Conservation (phyloP, 2,888 invertebrate genomes). For the Syritta pipiens region DNA sequence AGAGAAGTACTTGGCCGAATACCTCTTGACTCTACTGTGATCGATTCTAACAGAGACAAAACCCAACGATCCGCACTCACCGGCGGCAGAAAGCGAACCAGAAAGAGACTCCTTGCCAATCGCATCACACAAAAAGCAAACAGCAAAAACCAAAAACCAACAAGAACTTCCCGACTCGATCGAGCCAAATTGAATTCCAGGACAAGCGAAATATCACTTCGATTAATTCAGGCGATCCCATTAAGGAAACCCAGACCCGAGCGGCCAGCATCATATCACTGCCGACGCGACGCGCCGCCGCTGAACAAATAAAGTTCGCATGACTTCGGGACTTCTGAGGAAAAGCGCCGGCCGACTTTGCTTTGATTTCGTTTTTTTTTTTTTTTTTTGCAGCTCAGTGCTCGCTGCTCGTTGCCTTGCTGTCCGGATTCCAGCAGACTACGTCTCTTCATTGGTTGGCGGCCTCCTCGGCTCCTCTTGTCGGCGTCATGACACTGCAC, state of each 20-base stretch:
- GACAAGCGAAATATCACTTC: constrained; percentile 80
- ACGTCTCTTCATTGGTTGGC: no score
- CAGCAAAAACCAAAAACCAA: constrained; percentile 40
- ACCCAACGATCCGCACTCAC: constrained; percentile 44
- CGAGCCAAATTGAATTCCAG: constrained; percentile 78
- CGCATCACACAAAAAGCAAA: no score
- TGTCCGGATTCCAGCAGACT: no score
- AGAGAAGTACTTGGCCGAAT: no score
- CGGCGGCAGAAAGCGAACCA: constrained; percentile 15
- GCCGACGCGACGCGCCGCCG: constrained; percentile 13
- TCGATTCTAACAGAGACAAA: constrained; percentile 33
- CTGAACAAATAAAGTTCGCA: constrained; percentile 76
- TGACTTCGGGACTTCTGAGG: constrained; percentile 69
- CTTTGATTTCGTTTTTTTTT: constrained; percentile 7
- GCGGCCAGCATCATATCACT: constrained; percentile 38
- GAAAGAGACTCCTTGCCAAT: neutral
- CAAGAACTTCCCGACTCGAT: constrained; percentile 51
- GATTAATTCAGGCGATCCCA: constrained; percentile 78
- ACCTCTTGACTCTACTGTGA: no score
- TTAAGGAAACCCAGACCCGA: constrained; percentile 50
- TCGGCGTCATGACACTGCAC: constrained; percentile 59
- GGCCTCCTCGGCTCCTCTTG: constrained; percentile 36
- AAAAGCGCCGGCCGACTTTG: constrained; percentile 43
- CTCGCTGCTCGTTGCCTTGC: neutral
- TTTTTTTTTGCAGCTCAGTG: neutral